phyloP scores from a whole-genome alignment of 2,113 vertebrate species.

The Columbina picui region DNA sequence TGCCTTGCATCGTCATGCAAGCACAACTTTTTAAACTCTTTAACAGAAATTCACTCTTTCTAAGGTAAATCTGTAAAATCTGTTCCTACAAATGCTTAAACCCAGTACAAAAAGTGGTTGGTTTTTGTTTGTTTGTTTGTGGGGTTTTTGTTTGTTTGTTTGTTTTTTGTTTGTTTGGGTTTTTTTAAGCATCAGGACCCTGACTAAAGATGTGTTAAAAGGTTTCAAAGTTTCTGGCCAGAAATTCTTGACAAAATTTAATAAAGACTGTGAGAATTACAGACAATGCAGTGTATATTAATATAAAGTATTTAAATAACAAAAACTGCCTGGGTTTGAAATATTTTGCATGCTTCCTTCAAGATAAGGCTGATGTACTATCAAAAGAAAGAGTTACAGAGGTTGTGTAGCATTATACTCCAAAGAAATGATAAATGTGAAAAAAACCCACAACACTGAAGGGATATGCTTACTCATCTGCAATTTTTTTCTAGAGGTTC shows the following conservation, averaged over 20 bases:
- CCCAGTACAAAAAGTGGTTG: no score
- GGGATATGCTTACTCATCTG: not conserved
- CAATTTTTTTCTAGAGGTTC: not conserved
- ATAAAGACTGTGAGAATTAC: not conserved
- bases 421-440: not conserved
- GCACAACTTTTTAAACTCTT: accelerated
- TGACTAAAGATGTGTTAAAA: not conserved
- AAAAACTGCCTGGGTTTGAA: not conserved
- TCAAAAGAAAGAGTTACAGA: not conserved
- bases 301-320: not conserved
- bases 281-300: not conserved
- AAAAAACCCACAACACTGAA: accelerated
- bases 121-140: no score
- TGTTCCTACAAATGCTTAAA: not conserved
- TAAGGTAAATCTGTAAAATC: not conserved
- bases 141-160: no score
- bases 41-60: not conserved
- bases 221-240: not conserved
- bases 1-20: not conserved
- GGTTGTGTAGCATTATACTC: not conserved
- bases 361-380: not conserved
- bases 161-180: no score
- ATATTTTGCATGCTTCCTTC: not conserved
- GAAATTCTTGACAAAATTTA: not conserved
- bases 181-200: not conserved